Evolutionary conservation across 2,797 vertebrate genomes (phyloP).

Genomic region (Rachycentron canadum): DNA sequence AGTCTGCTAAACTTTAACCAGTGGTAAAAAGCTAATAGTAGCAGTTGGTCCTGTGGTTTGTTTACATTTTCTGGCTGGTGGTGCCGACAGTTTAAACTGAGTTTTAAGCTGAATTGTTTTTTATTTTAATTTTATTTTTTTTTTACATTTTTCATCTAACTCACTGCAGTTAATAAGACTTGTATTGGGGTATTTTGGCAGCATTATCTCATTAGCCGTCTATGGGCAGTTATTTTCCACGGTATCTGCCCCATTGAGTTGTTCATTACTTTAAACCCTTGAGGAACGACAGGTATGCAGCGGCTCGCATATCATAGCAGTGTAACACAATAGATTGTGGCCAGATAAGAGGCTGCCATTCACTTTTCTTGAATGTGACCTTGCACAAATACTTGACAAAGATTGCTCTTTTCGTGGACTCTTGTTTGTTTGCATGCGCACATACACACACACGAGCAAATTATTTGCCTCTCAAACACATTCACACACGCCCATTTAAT

Average conservation of each 20-base stretch:
- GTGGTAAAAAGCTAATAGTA: background rate
- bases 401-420: slow-evolving; percentile 24
- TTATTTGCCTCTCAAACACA: slow-evolving; percentile 9
- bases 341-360: slow-evolving; percentile 61
- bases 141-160: background rate
- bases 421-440: background rate
- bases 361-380: slow-evolving; percentile 57
- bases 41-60: slow-evolving; percentile 40
- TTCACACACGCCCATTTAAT: slow-evolving; percentile 41
- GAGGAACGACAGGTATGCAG: slow-evolving; percentile 78
- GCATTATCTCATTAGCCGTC: slow-evolving; percentile 2
- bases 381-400: slow-evolving; percentile 28
- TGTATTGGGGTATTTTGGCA: background rate
- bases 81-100: background rate
- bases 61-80: slow-evolving; percentile 45
- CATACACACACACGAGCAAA: slow-evolving; percentile 5
- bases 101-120: no score
- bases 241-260: slow-evolving; percentile 18
- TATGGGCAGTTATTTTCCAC: slow-evolving; percentile 1
- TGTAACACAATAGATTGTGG: slow-evolving; percentile 44
- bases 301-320: slow-evolving; percentile 46
- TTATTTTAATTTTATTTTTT: no score
- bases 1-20: slow-evolving; percentile 44
- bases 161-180: background rate
- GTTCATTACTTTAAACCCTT: slow-evolving; percentile 67